A percentile compares a stretch with the other conserved stretches of the same genome.
phyloP scores from a whole-genome alignment of 2,113 vertebrate genomes.

The Actinemys pallida region DNA sequence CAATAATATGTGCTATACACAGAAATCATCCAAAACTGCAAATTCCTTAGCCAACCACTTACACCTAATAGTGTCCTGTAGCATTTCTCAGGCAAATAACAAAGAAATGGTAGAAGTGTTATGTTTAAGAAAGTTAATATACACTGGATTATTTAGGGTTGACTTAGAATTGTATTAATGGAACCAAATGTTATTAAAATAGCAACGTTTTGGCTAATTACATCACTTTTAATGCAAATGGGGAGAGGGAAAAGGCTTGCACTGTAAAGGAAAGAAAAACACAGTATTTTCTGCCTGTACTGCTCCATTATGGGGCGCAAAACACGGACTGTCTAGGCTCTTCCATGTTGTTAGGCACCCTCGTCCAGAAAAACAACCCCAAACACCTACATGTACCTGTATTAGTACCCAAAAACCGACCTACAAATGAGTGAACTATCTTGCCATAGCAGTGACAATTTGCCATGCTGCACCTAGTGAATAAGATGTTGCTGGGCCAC shows the following conservation, averaged over 20 bases:
- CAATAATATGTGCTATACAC: background rate
- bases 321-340: accelerated
- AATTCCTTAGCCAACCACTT: background rate
- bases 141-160: background rate
- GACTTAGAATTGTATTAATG: accelerated
- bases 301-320: background rate
- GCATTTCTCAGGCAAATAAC: background rate
- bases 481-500: background rate
- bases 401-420: background rate
- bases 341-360: accelerated
- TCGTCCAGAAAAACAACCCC: background rate
- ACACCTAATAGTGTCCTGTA: background rate
- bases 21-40: background rate
- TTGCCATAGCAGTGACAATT: background rate
- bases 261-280: background rate
- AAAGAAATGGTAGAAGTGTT: background rate
- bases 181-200: background rate
- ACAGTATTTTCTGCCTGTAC: background rate
- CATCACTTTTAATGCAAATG: background rate
- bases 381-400: background rate
- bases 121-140: background rate
- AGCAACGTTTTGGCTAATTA: background rate
- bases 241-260: background rate
- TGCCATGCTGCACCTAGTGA: background rate
- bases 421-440: background rate